Conservation (phyloP, 2,888 invertebrate genomes). For the Homarus gammarus region DNA sequence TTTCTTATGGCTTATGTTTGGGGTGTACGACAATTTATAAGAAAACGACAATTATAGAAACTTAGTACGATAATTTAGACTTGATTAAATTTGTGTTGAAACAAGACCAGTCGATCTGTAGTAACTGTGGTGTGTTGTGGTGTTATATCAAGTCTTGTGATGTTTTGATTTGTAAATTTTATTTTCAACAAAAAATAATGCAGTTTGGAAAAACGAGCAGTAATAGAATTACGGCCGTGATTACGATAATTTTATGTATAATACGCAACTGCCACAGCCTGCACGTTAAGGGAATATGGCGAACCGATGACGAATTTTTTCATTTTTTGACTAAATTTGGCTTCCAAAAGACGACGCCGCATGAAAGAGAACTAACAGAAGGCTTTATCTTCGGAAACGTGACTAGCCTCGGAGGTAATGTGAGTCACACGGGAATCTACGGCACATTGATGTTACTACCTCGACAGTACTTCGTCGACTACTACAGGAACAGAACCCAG, state of each 20-base stretch:
- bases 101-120: not conserved
- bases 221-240: not conserved
- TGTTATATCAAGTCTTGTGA: not conserved
- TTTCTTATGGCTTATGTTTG: too few relatives aligned
- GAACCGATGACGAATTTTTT: constrained; percentile 84
- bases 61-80: too few relatives aligned
- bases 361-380: constrained; percentile 90
- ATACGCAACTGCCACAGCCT: not conserved
- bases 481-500: constrained; percentile 88
- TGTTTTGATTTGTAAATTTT: not conserved
- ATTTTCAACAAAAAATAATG: too few relatives aligned
- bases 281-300: constrained; percentile 63
- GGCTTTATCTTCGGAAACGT: constrained; percentile 98
- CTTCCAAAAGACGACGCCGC: constrained; percentile 95
- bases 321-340: constrained; percentile 97
- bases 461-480: constrained; percentile 91
- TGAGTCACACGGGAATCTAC: constrained; percentile 80
- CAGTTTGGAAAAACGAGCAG: not conserved
- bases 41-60: too few relatives aligned
- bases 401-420: constrained; percentile 84
- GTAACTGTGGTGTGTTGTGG: not conserved
- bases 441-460: constrained; percentile 92
- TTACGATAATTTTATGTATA: not conserved
- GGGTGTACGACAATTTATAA: too few relatives aligned
- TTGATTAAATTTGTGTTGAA: too few relatives aligned